Conservation (phyloP, 2,888 invertebrate genomes). For the Ecliptopera silaceata region DNA sequence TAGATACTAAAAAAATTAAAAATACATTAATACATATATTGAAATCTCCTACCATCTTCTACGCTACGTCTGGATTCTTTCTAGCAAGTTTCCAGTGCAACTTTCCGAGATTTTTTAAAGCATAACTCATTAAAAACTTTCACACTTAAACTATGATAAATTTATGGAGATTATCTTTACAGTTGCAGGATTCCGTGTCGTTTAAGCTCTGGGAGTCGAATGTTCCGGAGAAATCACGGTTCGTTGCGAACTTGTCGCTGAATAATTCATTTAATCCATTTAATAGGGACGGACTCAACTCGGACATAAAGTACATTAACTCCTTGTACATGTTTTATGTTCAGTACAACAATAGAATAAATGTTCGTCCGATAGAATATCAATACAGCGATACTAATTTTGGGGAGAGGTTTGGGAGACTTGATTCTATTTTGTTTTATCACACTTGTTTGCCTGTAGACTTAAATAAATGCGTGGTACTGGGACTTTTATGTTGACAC, state of each 20-base stretch:
- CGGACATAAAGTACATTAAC: slow-evolving; percentile 44
- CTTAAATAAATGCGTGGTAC: neutral
- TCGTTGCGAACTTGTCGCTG: slow-evolving; percentile 58
- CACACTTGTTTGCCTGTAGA: neutral
- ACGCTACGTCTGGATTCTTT: neutral
- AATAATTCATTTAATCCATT: slow-evolving; percentile 79
- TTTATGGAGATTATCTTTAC: slow-evolving; percentile 13
- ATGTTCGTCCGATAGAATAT: slow-evolving; percentile 18
- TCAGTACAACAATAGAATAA: slow-evolving; percentile 28
- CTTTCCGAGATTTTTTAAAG: slow-evolving; percentile 6
- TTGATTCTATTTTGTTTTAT: neutral
- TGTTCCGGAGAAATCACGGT: slow-evolving; percentile 46
- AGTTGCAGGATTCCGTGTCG: slow-evolving; percentile 23
- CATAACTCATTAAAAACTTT: slow-evolving; percentile 17
- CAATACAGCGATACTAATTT: slow-evolving; percentile 8
- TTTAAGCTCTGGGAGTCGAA: slow-evolving; percentile 30
- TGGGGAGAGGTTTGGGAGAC: neutral
- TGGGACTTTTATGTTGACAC: neutral
- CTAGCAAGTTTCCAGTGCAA: neutral
- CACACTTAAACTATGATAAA: slow-evolving; percentile 10
- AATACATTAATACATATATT: too few relatives aligned
- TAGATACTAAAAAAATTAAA: too few relatives aligned
- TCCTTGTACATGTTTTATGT: slow-evolving; percentile 32
- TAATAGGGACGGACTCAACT: slow-evolving; percentile 56
- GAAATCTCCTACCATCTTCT: neutral